Evolutionary conservation across 2,113 vertebrate genomes (phyloP).

Genomic region (Calidris pygmaea): DNA sequence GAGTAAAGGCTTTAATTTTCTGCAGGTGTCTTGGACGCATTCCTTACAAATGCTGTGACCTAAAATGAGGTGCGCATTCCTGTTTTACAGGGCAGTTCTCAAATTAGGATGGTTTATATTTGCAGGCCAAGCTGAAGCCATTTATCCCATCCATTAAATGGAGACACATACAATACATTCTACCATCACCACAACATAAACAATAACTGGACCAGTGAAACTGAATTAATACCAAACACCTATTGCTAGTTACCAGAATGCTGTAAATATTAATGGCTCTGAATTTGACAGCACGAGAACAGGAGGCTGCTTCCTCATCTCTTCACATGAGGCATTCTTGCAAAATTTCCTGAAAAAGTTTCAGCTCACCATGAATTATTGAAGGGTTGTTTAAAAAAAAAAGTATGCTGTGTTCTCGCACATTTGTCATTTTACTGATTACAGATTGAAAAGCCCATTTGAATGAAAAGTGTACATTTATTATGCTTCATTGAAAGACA

Average conservation of each 20-base stretch:
- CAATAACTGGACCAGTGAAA: neutral
- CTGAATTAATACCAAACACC: neutral
- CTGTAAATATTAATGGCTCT: neutral
- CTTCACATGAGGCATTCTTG: neutral
- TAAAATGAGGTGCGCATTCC: conserved; percentile 64
- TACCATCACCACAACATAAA: neutral
- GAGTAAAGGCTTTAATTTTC: conserved; percentile 72
- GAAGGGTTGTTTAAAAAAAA: neutral
- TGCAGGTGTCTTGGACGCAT: conserved; percentile 74
- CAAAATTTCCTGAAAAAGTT: neutral
- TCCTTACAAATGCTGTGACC: conserved; percentile 45
- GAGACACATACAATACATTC: neutral
- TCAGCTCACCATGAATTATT: neutral
- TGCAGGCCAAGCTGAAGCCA: neutral
- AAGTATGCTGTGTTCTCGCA: neutral
- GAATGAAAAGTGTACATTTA: neutral
- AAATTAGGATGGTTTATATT: conserved; percentile 25
- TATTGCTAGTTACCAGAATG: neutral
- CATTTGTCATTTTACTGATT: neutral
- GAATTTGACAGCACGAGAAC: neutral
- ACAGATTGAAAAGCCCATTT: neutral
- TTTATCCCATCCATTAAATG: conserved; percentile 5
- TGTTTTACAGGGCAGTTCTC: conserved; percentile 33
- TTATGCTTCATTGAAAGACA: neutral
- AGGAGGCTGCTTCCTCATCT: neutral